Evolutionary conservation across 1,140 invertebrate genomes (phyloP).

Genomic region (Bombus consobrinus): DNA sequence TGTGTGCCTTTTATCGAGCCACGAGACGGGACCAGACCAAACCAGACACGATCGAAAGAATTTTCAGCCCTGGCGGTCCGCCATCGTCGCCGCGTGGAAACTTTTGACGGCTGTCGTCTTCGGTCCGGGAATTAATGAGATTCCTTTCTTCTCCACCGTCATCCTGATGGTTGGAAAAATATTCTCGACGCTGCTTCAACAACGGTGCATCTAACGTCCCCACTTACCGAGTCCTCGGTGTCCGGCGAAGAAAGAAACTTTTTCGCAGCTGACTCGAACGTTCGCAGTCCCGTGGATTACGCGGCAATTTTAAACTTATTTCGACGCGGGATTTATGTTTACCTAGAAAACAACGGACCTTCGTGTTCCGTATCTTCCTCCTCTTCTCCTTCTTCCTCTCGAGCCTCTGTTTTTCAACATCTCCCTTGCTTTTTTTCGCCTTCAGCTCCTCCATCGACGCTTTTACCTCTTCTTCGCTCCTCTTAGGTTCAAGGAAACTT

Average conservation of each 20-base stretch:
- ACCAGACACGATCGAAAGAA: constrained; percentile 50
- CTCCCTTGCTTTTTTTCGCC: background rate
- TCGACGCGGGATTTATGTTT: constrained; percentile 63
- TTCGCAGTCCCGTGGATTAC: constrained; percentile 50
- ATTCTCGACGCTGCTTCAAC: constrained; percentile 55
- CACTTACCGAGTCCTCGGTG: constrained; percentile 8
- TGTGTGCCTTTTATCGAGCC: constrained; percentile 2
- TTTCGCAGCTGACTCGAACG: constrained; percentile 16
- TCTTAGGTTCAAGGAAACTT: constrained; percentile 46
- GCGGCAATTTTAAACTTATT: constrained; percentile 72
- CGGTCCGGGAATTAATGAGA: constrained; percentile 76
- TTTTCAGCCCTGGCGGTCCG: constrained; percentile 30
- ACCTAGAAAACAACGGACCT: constrained; percentile 56
- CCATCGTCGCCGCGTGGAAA: constrained; percentile 64
- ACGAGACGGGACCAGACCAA: constrained; percentile 7
- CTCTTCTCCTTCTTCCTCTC: background rate
- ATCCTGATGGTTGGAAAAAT: constrained; percentile 70
- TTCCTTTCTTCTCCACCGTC: constrained; percentile 69
- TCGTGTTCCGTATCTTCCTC: background rate
- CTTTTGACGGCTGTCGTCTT: constrained; percentile 70
- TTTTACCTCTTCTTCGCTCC: constrained; percentile 13
- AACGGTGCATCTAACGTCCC: constrained; percentile 15
- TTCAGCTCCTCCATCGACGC: background rate
- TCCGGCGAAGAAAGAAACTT: constrained; percentile 30
- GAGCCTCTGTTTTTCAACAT: background rate